Conservation (phyloP, 2,888 invertebrate genomes). For the Dynastes tityus region DNA sequence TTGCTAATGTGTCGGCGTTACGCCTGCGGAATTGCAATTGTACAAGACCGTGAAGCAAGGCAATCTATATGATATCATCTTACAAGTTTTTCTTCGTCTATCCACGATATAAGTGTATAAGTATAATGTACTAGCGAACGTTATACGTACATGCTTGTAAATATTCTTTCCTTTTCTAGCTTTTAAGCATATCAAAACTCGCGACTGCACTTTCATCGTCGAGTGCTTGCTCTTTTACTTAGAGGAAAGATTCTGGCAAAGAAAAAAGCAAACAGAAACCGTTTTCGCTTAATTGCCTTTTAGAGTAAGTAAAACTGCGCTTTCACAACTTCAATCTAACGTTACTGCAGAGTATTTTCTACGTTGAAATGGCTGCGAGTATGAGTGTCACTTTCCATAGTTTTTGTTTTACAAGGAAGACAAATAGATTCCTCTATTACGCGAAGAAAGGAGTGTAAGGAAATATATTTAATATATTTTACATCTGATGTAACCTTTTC, state of each 20-base stretch:
- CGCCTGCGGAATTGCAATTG: conserved; percentile 35
- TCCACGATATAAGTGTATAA: background rate
- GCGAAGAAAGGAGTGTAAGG: background rate
- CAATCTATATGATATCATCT: conserved; percentile 9
- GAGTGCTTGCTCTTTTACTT: conserved; percentile 15
- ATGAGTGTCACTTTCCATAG: background rate
- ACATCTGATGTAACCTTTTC: too few species aligned
- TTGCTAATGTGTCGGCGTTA: conserved; percentile 39
- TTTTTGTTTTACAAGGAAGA: background rate
- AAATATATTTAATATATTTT: too few species aligned
- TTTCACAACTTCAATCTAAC: conserved; percentile 25
- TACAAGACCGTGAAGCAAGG: conserved; percentile 22
- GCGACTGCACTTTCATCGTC: conserved; percentile 13
- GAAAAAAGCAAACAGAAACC: conserved; percentile 30
- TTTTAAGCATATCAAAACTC: conserved; percentile 16
- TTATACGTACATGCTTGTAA: background rate
- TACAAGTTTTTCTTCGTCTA: conserved; percentile 12
- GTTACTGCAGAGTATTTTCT: background rate
- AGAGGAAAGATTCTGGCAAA: conserved; percentile 5
- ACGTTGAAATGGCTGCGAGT: background rate
- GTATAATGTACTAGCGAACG: background rate
- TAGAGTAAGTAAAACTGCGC: conserved; percentile 30
- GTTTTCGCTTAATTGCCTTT: conserved; percentile 42
- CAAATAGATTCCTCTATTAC: background rate
- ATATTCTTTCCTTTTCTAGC: conserved; percentile 20